Evolutionary conservation across 1,140 invertebrate genomes (phyloP).

Genomic region (Magallana angulata): DNA sequence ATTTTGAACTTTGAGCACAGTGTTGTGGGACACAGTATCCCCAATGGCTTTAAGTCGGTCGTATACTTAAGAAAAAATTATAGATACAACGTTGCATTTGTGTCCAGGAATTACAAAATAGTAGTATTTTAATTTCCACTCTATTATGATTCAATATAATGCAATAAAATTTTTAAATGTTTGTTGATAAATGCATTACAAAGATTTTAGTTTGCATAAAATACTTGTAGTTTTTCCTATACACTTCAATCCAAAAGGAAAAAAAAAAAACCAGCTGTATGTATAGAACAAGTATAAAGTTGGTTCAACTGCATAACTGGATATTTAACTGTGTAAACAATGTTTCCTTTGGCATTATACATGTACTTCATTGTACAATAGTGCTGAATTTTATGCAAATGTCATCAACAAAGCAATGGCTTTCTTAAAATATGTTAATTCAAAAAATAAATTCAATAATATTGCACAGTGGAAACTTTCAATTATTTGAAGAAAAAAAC

Average conservation of each 20-base stretch:
- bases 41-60: conserved; percentile 40
- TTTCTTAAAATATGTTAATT: neutral
- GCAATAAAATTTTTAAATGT: neutral
- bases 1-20: neutral
- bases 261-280: too few species aligned
- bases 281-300: too few species aligned
- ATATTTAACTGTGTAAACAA: too few species aligned
- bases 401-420: neutral
- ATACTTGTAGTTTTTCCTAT: neutral
- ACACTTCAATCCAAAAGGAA: too few species aligned
- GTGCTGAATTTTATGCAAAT: neutral
- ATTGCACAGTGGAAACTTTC: neutral
- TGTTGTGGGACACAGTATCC: conserved; percentile 8
- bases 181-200: neutral
- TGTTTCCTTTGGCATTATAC: too few species aligned
- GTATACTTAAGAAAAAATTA: conserved; percentile 12
- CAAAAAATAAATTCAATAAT: neutral
- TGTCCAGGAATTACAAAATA: neutral
- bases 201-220: neutral
- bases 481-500: neutral
- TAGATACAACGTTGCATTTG: neutral
- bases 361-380: too few species aligned
- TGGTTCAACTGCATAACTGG: too few species aligned
- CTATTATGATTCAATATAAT: neutral
- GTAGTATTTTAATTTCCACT: neutral